Base-by-base conservation (phyloP, 2,888 invertebrate genomes). In the Platycheirus albimanus region DNA sequence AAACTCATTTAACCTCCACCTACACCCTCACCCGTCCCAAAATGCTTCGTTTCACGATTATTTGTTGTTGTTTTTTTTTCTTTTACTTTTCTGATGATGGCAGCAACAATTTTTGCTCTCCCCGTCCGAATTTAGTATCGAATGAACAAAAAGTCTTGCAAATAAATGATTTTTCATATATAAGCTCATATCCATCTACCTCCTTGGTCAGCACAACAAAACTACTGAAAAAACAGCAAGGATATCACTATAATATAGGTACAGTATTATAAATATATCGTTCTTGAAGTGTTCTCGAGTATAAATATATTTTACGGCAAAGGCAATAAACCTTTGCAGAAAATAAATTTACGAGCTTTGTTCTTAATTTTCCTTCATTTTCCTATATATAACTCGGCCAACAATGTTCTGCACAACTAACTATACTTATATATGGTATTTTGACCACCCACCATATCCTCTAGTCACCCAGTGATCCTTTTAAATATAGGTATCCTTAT, bases 291-390 rank as follows among this genome's bases (percentile, higher is more conserved):
- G 47, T 47, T 51, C 64, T 45, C 56, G 71, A 71, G 67, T 74
- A 76, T 81, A 79, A 84, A 84, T 84, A 85, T 86, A 79, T 84
- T 86, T 86, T 85, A 86, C 81, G 85, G 85, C 83, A 47, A 72
- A 85, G 85, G 86, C 86, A 86, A 86, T 86, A 86, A 86, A 86
- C 85, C 86, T 85, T 85, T 86, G 75, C 76, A 85, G 85, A 84
- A 86, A 85, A 85, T 86, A 86, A 85, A 86, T 86, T 86, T 86
- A 85, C 85, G 86, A 86, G 79, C 85, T 85, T 85, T 86, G 85
- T 85, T 86, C 85, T 86, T 86, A 86, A 86, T 86, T 86, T 86
- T 86, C 85, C 74, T 85, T 67, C 66, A 75, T 67, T 75, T 75
- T 69, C 79, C 64, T 69, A 41, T 77, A 4, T 28, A 13, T 56